Conservation (phyloP, 2,888 invertebrate species). For the Catonia carolina region DNA sequence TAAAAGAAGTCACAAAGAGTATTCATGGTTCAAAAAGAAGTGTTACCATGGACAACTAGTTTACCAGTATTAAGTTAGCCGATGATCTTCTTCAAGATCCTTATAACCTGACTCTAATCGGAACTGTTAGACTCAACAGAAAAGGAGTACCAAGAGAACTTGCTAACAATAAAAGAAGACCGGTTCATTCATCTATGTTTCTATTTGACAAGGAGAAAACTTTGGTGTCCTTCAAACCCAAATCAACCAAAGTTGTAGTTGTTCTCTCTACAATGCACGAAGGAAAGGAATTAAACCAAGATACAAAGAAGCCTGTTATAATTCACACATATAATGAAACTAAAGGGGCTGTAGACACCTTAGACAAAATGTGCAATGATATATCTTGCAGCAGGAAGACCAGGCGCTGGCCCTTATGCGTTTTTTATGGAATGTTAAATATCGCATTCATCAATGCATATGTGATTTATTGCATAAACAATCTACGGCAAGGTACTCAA, state of each 20-base stretch:
- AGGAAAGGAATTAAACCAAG: constrained; percentile 6
- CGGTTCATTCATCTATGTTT: constrained; percentile 3
- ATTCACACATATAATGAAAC: constrained; percentile 17
- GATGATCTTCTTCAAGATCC: constrained; percentile 11
- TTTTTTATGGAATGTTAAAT: constrained; percentile 20
- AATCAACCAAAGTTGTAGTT: constrained; percentile 6
- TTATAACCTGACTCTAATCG: background rate
- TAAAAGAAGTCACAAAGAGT: background rate
- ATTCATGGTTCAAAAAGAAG: constrained; percentile 12
- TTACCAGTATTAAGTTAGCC: constrained; percentile 7
- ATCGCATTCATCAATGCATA: constrained; percentile 19
- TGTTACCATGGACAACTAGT: constrained; percentile 13
- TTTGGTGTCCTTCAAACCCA: constrained; percentile 12
- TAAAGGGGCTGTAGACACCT: constrained; percentile 19
- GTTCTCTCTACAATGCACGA: constrained; percentile 17
- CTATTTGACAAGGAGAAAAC: constrained; percentile 15
- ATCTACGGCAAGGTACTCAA: background rate
- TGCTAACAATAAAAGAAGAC: background rate
- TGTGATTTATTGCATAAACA: constrained; percentile 15
- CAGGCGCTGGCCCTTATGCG: constrained; percentile 15
- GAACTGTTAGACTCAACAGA: background rate
- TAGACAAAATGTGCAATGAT: constrained; percentile 17
- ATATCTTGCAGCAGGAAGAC: constrained; percentile 17
- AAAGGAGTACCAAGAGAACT: constrained; percentile 6
- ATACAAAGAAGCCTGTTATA: constrained; percentile 18